Percentiles rank a stretch among this genome's conserved stretches.
These are phyloP conservation scores for Ceratosolen fusciceps DNA, from an alignment of 1,140 invertebrate species.

Conservation along the genomic window DNA sequence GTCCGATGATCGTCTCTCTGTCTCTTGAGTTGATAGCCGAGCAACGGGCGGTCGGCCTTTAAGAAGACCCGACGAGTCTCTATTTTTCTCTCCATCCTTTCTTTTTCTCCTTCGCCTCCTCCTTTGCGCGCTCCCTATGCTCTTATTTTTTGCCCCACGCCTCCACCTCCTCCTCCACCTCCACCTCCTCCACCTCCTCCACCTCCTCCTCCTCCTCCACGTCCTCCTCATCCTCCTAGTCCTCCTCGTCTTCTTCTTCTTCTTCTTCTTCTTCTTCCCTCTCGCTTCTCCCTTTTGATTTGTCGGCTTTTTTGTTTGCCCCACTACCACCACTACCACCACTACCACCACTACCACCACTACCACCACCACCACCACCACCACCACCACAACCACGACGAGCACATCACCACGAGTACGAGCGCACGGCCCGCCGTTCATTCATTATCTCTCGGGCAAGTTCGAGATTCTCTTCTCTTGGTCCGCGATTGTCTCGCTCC, in stretches of 20 bases:
- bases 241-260: not conserved
- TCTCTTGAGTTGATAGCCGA: slow-evolving; percentile 23
- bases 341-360: not conserved
- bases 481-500: not conserved
- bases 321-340: not conserved
- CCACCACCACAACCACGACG: too few species aligned
- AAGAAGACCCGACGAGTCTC: slow-evolving; percentile 19
- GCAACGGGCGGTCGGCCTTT: slow-evolving; percentile 28
- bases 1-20: slow-evolving; percentile 15
- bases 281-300: slow-evolving; percentile 1
- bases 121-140: not conserved
- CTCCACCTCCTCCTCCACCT: not conserved
- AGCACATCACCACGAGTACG: too few species aligned
- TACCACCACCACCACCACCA: not conserved
- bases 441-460: slow-evolving; percentile 10
- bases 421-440: not conserved
- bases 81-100: slow-evolving; percentile 6
- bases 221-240: not conserved
- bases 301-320: slow-evolving; percentile 6
- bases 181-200: not conserved
- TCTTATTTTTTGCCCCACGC: not conserved
- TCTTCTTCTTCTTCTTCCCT: not conserved
- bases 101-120: not conserved
- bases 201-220: not conserved
- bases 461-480: slow-evolving; percentile 1